A percentile compares a stretch with the other conserved stretches of the same genome.
Conservation (phyloP, 2,113 vertebrate genomes). For the Equus quagga region DNA sequence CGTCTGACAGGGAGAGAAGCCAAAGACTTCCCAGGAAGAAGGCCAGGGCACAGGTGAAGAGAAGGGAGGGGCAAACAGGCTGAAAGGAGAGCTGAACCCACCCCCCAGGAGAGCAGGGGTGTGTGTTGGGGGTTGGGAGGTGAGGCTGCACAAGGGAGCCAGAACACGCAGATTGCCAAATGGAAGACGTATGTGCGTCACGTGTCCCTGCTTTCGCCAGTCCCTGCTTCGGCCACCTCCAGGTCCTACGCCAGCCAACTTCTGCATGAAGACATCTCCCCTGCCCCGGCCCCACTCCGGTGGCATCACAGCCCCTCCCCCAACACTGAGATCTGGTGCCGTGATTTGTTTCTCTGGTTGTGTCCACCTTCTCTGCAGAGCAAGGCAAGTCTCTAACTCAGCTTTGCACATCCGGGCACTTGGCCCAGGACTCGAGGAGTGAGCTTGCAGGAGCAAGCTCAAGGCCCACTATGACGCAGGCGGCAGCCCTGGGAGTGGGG, state of each 20-base stretch:
- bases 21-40: conserved; percentile 21
- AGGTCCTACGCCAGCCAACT: accelerated
- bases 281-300: neutral
- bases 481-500: neutral
- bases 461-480: accelerated
- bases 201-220: neutral
- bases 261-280: neutral
- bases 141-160: neutral
- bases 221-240: neutral
- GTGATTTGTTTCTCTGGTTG: neutral
- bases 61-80: neutral
- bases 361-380: neutral
- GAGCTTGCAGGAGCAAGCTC: neutral
- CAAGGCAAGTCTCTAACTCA: neutral
- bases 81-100: accelerated
- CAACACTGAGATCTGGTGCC: neutral
- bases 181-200: accelerated
- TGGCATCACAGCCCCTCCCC: neutral
- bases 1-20: neutral
- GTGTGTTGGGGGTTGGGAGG: accelerated
- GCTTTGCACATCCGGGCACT: neutral
- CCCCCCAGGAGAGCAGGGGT: too few species aligned
- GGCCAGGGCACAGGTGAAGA: neutral
- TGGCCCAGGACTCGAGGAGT: neutral
- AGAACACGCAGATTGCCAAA: neutral